Evolutionary conservation across 2,888 invertebrate species (phyloP).

Genomic region (Campoletis raptor): DNA sequence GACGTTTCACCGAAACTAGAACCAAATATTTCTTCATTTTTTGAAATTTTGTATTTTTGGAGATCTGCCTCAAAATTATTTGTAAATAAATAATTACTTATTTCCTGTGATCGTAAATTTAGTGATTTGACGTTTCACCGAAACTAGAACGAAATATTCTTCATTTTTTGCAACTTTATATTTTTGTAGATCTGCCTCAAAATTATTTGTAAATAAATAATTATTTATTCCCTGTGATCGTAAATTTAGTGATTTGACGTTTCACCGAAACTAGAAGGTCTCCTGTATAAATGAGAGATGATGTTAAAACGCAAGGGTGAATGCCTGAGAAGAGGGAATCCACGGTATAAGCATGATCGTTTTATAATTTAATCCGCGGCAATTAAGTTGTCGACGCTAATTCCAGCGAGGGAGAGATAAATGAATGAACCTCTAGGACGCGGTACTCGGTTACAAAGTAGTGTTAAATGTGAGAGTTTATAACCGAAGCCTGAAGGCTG

Average conservation of each 20-base stretch:
- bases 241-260: background rate
- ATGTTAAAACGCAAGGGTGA: constrained; percentile 46
- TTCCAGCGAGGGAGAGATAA: constrained; percentile 67
- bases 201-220: background rate
- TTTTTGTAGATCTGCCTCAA: background rate
- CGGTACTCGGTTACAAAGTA: constrained; percentile 23
- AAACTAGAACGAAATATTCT: background rate
- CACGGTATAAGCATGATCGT: constrained; percentile 71
- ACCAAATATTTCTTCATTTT: background rate
- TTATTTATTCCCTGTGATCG: background rate
- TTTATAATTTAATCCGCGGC: constrained; percentile 73
- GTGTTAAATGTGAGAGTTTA: constrained; percentile 24
- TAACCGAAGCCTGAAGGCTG: background rate
- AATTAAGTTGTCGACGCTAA: constrained; percentile 71
- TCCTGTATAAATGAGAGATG: constrained; percentile 13
- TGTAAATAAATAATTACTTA: too few relatives aligned
- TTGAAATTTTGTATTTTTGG: too few relatives aligned
- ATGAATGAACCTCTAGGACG: constrained; percentile 53
- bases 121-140: background rate
- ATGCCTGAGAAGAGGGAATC: constrained; percentile 41
- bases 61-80: background rate
- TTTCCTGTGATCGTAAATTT: background rate
- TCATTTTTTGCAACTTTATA: too few relatives aligned
- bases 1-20: background rate
- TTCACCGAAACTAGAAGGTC: background rate